Evolutionary conservation across 2,888 invertebrate genomes (phyloP).

Genomic region (Athalia cordata): DNA sequence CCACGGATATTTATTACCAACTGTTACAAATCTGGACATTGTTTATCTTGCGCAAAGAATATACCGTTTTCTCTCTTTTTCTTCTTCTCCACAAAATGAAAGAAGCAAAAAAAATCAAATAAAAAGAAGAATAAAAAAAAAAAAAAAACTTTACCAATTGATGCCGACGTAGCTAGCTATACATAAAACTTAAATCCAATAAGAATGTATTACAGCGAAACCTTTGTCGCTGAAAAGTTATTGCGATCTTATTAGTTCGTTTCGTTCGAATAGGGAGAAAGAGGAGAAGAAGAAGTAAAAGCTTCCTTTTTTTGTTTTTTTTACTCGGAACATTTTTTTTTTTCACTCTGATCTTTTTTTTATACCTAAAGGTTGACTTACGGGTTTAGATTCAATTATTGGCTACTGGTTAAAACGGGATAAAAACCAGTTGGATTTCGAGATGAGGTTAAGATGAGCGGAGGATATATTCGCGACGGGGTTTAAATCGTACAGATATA

Average conservation of each 20-base stretch:
- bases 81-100: neutral
- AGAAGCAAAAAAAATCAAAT: too few relatives aligned
- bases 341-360: neutral
- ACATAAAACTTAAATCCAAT: neutral
- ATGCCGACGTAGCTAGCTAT: too few relatives aligned
- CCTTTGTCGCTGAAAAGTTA: conserved; percentile 3
- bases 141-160: too few relatives aligned
- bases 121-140: too few relatives aligned
- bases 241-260: neutral
- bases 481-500: too few relatives aligned
- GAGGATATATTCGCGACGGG: neutral
- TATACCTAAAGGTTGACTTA: neutral
- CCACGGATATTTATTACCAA: too few relatives aligned
- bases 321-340: too few relatives aligned
- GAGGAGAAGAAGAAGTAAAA: too few relatives aligned
- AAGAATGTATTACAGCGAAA: neutral
- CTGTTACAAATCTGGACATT: too few relatives aligned
- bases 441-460: neutral
- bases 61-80: neutral
- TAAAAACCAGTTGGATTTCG: neutral
- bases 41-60: too few relatives aligned
- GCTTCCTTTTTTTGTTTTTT: too few relatives aligned
- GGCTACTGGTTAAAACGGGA: neutral
- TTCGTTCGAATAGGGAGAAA: too few relatives aligned
- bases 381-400: neutral